These are phyloP conservation scores for Brachypodius melanocephalos DNA, from an alignment of 2,113 vertebrate genomes.

Conservation along the genomic window DNA sequence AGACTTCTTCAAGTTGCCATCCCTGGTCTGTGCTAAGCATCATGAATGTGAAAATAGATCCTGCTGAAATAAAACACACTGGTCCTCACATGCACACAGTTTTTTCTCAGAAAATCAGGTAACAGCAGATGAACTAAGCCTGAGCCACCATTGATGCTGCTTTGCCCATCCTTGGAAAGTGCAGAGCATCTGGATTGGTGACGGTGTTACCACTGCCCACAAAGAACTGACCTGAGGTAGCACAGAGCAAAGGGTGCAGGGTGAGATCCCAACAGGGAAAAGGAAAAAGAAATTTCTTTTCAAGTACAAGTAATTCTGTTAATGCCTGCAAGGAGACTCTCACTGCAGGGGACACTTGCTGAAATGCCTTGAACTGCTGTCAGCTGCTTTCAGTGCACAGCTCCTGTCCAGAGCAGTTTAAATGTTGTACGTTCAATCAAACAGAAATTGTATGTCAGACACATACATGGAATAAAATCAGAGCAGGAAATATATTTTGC, in stretches of 20 bases:
- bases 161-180: background rate
- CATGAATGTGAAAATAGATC: background rate
- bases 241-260: background rate
- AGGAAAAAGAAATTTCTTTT: background rate
- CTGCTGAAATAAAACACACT: background rate
- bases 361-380: background rate
- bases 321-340: background rate
- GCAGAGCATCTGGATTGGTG: background rate
- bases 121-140: background rate
- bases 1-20: background rate
- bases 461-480: background rate
- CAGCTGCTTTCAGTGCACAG: background rate
- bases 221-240: background rate
- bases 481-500: conserved; percentile 20
- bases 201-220: background rate
- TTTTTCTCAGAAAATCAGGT: background rate
- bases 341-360: background rate
- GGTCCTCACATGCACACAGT: background rate
- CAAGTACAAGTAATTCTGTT: background rate
- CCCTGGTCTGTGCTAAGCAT: background rate
- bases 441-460: background rate
- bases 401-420: background rate
- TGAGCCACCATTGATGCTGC: background rate
- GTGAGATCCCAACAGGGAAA: background rate
- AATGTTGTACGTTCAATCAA: background rate